Evolutionary conservation across 2,797 vertebrate genomes (phyloP).

Genomic region (Leptodactylus fallax): DNA sequence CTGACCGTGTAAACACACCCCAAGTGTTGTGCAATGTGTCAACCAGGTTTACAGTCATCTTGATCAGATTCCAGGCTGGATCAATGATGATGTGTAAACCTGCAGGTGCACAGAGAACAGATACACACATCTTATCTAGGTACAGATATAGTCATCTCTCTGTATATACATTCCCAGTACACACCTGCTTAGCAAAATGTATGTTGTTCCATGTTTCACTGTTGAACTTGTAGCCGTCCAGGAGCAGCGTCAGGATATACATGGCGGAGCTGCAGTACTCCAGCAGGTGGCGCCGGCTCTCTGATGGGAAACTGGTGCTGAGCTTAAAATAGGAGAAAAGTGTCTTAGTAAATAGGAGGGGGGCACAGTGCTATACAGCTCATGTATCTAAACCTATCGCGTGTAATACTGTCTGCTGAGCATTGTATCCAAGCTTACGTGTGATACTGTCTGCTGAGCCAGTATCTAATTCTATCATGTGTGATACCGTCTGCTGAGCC

Average conservation of each 20-base stretch:
- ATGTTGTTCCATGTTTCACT: slow-evolving; percentile 77
- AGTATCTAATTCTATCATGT: background rate
- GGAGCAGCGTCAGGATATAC: slow-evolving; percentile 78
- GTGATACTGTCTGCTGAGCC: background rate
- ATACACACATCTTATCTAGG: background rate
- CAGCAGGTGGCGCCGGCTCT: slow-evolving; percentile 66
- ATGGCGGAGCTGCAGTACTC: slow-evolving; percentile 75
- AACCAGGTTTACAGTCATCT: too few species aligned
- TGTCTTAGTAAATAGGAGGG: background rate
- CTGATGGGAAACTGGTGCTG: slow-evolving; percentile 51
- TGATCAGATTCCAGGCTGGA: too few species aligned
- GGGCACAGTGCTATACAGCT: too few species aligned
- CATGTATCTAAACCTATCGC: background rate
- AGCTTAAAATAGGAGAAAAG: slow-evolving; percentile 3
- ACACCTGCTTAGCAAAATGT: slow-evolving; percentile 78
- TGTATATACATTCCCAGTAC: background rate
- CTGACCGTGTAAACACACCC: too few species aligned
- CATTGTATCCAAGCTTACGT: background rate
- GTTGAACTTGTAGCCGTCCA: slow-evolving; percentile 77
- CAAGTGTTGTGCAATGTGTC: too few species aligned
- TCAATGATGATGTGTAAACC: background rate
- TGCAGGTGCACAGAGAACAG: background rate
- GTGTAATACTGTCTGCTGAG: too few species aligned
- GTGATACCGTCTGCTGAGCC: too few species aligned
- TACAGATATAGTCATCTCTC: background rate